These are phyloP conservation scores for Prochilodus magdalenae DNA, from an alignment of 2,113 vertebrate species.

Conservation along the genomic window DNA sequence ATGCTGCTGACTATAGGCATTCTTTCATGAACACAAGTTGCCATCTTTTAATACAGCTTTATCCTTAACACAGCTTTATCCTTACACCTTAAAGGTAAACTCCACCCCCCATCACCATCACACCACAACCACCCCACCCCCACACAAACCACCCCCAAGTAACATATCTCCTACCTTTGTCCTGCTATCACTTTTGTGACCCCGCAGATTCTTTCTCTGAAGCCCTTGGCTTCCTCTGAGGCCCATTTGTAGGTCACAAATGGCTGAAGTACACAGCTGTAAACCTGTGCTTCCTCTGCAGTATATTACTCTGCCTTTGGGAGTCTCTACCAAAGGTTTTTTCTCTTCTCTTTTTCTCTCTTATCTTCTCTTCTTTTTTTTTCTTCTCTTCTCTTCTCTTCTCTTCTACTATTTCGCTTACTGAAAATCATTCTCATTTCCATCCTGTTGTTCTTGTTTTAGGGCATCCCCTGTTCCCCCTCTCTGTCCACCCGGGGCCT, in stretches of 20 bases:
- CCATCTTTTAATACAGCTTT: too few relatives aligned
- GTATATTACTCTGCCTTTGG: conserved; percentile 49
- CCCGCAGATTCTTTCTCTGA: conserved; percentile 16
- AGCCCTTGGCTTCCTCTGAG: conserved; percentile 51
- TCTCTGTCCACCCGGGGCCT: conserved; percentile 66
- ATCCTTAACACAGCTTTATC: too few relatives aligned
- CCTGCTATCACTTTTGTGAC: background rate
- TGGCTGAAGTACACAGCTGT: conserved; percentile 51
- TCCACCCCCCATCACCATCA: too few relatives aligned
- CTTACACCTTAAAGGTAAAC: too few relatives aligned
- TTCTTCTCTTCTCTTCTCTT: background rate
- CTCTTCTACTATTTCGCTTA: conserved; percentile 36
- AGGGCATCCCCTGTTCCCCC: conserved; percentile 49
- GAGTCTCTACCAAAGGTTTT: conserved; percentile 4
- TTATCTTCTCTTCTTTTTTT: background rate
- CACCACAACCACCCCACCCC: too few relatives aligned
- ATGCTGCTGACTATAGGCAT: too few relatives aligned
- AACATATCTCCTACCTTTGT: conserved; percentile 15
- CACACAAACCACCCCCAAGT: too few relatives aligned
- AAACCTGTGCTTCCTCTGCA: conserved; percentile 53
- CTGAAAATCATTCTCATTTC: conserved; percentile 44
- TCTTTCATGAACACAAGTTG: too few relatives aligned
- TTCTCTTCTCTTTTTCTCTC: background rate
- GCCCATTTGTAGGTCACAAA: conserved; percentile 59
- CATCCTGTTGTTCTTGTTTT: conserved; percentile 54